These are phyloP conservation scores for Omphaloscelis lunosa DNA, from an alignment of 2,888 invertebrate species.

Conservation along the genomic window DNA sequence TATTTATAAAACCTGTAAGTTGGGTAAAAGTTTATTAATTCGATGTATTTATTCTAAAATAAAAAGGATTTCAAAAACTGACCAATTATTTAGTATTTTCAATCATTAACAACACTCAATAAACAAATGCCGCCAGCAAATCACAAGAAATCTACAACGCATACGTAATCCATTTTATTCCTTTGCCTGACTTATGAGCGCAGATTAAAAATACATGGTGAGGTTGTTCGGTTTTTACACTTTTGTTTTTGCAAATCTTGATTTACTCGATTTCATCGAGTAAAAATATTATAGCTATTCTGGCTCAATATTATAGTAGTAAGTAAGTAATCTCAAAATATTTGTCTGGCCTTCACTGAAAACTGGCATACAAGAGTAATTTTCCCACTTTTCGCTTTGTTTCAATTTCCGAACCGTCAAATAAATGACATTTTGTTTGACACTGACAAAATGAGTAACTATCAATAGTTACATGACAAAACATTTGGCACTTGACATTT, in stretches of 20 bases:
- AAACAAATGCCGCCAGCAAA: slow-evolving; percentile 10
- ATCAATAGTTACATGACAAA: too few relatives aligned
- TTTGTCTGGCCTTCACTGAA: not conserved
- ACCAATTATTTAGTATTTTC: slow-evolving; percentile 17
- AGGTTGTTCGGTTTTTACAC: not conserved
- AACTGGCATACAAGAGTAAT: not conserved
- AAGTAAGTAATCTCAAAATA: not conserved
- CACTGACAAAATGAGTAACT: not conserved
- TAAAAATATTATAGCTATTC: not conserved
- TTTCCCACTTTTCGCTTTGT: slow-evolving; percentile 3
- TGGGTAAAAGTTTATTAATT: not conserved
- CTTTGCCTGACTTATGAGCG: slow-evolving; percentile 50
- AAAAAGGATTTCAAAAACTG: not conserved
- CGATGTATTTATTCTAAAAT: not conserved
- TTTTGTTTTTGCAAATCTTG: not conserved
- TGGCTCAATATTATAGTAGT: not conserved
- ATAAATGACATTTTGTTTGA: not conserved
- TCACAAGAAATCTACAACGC: slow-evolving; percentile 6
- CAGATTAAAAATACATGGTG: slow-evolving; percentile 31
- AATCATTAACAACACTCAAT: not conserved
- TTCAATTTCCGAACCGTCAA: slow-evolving; percentile 12
- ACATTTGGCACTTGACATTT: not conserved
- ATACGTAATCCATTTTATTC: slow-evolving; percentile 38
- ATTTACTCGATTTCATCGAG: not conserved
- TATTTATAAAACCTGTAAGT: slow-evolving; percentile 39